Evolutionary conservation across 1,140 invertebrate genomes (phyloP), one percentile per base, ranked within the genome.

Genomic region (Cyclina sinensis): DNA sequence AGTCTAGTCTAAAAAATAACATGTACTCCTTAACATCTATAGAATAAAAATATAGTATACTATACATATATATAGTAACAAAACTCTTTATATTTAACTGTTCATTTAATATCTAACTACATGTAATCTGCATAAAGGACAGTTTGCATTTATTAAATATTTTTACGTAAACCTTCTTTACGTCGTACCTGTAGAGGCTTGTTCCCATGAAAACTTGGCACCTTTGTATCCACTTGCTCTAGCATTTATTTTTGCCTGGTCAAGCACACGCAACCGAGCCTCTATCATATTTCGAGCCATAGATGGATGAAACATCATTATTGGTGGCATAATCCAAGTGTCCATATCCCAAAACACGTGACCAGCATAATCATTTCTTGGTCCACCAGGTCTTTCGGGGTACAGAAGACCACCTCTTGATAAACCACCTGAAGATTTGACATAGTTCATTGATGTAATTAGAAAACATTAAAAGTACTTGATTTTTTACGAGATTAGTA

Each of bases 291-390:
- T 46, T 32, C 82, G 57, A 0, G 93, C 95, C 27, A 93, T 68
- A 14, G 94, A 89, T 0, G 93, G 92, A 88, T 94, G 94, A n/a
- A 96, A 92, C 83, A 95, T 81, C 16, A 95, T 89, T 2, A 96
- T 89, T 7, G 91, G 88, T 39, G 94, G 93, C 54, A 89, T 92
- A 93, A 96, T 95, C 95, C 95, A 96, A 2, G 93, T 96, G 73
- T 96, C 95, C 70, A 94, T 94, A 88, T 96, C 95, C 95, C 95
- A 96, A 86, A 96, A 96, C 35, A 95, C 93, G 87, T 96, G 95
- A 48, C 95, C 95, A 88, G 82, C 78, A 88, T 92, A 94, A 74
- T 92, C 91, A 51, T 91, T 89, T 2, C 30, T 46, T 0, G 79
- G 82, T 30, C 90, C 90, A 1, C 90, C 90, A 12, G 74, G 65